Percentiles rank a stretch among this genome's conserved stretches.
Conservation (phyloP, 2,888 invertebrate species). For the Furcula furcula region DNA sequence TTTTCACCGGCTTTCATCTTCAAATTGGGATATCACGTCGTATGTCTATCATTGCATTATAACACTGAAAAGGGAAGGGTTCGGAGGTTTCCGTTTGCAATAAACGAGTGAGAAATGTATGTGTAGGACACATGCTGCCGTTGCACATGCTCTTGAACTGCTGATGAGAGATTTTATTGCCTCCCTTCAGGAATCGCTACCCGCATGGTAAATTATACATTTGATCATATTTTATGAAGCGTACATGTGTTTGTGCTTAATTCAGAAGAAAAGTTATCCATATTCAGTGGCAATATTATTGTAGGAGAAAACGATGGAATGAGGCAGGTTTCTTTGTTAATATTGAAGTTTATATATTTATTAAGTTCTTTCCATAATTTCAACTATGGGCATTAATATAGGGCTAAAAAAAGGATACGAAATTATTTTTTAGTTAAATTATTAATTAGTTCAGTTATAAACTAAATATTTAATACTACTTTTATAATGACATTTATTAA, state of each 20-base stretch:
- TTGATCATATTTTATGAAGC: slow-evolving; percentile 26
- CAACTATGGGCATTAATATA: no score
- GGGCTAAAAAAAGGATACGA: no score
- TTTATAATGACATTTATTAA: no score
- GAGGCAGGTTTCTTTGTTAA: no score
- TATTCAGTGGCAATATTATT: no score
- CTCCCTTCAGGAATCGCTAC: slow-evolving; percentile 43
- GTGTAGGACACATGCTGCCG: slow-evolving; percentile 36
- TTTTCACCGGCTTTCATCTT: slow-evolving; percentile 27
- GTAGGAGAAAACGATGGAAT: no score
- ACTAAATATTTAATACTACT: no score
- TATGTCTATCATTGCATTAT: slow-evolving; percentile 65
- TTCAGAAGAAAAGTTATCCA: neutral
- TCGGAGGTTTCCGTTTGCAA: slow-evolving; percentile 70
- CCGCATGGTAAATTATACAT: slow-evolving; percentile 29
- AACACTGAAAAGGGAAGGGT: slow-evolving; percentile 46
- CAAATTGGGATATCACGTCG: slow-evolving; percentile 55
- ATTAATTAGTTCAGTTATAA: no score
- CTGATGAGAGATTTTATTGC: slow-evolving; percentile 64
- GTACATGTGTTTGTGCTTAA: neutral
- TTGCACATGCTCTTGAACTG: slow-evolving; percentile 42
- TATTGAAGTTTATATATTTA: no score
- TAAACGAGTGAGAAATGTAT: slow-evolving; percentile 58
- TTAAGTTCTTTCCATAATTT: no score
- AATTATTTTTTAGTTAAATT: no score